Conservation (phyloP, 1,140 invertebrate genomes). For the Oscheius sp. region DNA sequence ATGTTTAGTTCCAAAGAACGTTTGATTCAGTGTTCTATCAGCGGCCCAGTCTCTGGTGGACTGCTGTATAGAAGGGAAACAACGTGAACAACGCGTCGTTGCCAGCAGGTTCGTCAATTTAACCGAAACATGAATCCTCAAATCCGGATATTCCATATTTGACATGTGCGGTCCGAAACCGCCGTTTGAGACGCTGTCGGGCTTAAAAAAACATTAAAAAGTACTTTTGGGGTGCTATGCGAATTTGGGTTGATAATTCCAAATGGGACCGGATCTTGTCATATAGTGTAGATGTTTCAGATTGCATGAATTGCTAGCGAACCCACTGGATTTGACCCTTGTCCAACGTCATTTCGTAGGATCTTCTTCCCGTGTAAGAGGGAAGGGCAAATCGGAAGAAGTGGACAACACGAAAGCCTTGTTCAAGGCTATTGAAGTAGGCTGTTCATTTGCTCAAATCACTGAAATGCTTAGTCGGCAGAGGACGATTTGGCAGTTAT, state of each 20-base stretch:
- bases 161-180: too few relatives aligned
- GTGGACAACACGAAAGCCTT: background rate
- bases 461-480: background rate
- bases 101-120: background rate
- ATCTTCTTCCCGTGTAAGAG: background rate
- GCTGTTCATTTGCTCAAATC: background rate
- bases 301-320: background rate
- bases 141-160: too few relatives aligned
- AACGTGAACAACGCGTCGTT: background rate
- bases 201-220: too few relatives aligned
- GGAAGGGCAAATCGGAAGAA: background rate
- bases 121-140: too few relatives aligned
- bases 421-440: background rate
- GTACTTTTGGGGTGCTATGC: too few relatives aligned
- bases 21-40: background rate
- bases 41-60: background rate
- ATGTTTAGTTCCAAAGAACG: too few relatives aligned
- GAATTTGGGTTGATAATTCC: too few relatives aligned
- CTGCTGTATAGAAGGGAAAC: background rate
- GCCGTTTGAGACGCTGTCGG: too few relatives aligned
- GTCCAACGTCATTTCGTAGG: background rate
- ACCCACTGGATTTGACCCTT: background rate
- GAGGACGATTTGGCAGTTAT: background rate
- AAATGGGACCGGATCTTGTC: too few relatives aligned
- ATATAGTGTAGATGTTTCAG: too few relatives aligned